These are phyloP conservation scores for Nemoura dubitans DNA, from an alignment of 2,888 invertebrate genomes.

Conservation along the genomic window DNA sequence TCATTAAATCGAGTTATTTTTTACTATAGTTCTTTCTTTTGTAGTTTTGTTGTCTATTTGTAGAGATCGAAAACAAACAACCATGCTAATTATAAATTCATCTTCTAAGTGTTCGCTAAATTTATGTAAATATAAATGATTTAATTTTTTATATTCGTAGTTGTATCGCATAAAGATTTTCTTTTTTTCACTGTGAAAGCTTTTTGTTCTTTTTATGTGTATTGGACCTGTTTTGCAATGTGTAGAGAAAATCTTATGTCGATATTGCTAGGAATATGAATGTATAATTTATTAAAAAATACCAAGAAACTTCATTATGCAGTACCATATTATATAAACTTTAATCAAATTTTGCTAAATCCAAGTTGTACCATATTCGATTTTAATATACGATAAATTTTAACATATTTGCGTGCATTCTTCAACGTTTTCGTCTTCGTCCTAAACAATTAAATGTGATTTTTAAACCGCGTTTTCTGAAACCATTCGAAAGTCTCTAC, in stretches of 20 bases:
- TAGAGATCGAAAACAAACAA: slow-evolving; percentile 14
- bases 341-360: neutral
- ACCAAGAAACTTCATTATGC: slow-evolving; percentile 17
- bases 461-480: neutral
- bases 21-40: slow-evolving; percentile 1
- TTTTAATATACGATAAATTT: neutral
- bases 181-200: neutral
- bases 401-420: neutral
- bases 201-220: neutral
- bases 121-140: slow-evolving; percentile 38
- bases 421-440: neutral
- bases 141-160: slow-evolving; percentile 9
- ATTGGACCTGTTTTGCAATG: neutral
- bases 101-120: slow-evolving; percentile 9
- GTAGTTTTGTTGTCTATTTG: slow-evolving; percentile 34
- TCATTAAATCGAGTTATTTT: slow-evolving; percentile 43
- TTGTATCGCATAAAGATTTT: neutral
- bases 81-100: slow-evolving; percentile 50
- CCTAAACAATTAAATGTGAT: neutral
- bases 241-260: neutral
- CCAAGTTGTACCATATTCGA: neutral
- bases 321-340: neutral
- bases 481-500: neutral
- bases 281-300: slow-evolving; percentile 42
- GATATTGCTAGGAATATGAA: slow-evolving; percentile 28